Evolutionary conservation across 2,797 vertebrate species (phyloP).

Genomic region (Rachycentron canadum): DNA sequence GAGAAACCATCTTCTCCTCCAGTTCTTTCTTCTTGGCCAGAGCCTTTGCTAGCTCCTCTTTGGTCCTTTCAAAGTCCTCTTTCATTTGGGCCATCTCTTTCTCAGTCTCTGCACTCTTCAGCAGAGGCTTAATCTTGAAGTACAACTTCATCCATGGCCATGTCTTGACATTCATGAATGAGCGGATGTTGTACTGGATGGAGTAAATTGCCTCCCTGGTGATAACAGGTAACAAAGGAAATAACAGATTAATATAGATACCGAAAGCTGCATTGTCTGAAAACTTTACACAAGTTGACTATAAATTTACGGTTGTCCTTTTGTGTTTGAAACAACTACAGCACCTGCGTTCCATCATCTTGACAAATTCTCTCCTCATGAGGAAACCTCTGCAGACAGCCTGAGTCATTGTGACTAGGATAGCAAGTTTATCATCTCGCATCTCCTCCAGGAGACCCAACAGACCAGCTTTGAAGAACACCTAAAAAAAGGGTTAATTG

Average conservation of each 20-base stretch:
- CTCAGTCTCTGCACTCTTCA: constrained; percentile 92
- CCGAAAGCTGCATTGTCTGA: not conserved
- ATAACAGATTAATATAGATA: not conserved
- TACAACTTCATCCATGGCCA: constrained; percentile 98
- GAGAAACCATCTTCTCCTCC: constrained; percentile 92
- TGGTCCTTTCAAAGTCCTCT: constrained; percentile 90
- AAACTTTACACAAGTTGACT: too few relatives aligned
- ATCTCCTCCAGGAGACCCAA: constrained; percentile 89
- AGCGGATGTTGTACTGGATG: constrained; percentile 88
- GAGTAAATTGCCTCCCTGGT: constrained; percentile 69
- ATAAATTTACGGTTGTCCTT: not conserved
- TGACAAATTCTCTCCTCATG: constrained; percentile 88
- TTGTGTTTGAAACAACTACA: not conserved
- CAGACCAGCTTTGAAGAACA: constrained; percentile 91
- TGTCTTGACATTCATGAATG: constrained; percentile 95
- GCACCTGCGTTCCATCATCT: constrained; percentile 88
- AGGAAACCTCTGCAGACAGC: constrained; percentile 87
- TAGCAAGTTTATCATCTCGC: constrained; percentile 90
- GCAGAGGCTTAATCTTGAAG: constrained; percentile 93
- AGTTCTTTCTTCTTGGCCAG: constrained; percentile 90
- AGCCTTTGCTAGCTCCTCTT: constrained; percentile 88
- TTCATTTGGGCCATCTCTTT: constrained; percentile 96
- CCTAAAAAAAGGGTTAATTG: constrained; percentile 67
- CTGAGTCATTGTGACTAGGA: constrained; percentile 88
- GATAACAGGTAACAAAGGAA: not conserved